Evolutionary conservation across 2,113 vertebrate species (phyloP).

Genomic region (Solea senegalensis): DNA sequence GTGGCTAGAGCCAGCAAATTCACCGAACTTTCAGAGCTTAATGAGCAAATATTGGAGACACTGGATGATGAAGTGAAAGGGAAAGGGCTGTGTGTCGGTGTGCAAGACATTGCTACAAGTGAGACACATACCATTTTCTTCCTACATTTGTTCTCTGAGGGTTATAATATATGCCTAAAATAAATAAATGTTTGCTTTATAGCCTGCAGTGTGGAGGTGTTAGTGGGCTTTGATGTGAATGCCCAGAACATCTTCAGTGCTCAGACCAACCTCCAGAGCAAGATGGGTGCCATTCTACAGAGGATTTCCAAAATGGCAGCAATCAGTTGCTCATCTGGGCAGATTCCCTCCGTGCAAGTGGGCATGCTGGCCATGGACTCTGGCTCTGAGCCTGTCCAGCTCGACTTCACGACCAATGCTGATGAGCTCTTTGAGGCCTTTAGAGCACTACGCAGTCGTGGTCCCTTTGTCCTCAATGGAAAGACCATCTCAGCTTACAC

Average conservation of each 20-base stretch:
- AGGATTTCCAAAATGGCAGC: conserved; percentile 86
- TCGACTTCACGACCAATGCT: conserved; percentile 86
- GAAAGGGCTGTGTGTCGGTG: conserved; percentile 77
- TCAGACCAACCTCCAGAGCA: conserved; percentile 87
- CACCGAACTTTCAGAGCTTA: conserved; percentile 88
- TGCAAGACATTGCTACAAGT: conserved; percentile 77
- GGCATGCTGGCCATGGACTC: conserved; percentile 81
- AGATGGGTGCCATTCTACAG: conserved; percentile 84
- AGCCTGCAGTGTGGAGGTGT: conserved; percentile 91
- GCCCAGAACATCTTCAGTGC: conserved; percentile 85
- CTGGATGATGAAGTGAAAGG: conserved; percentile 87
- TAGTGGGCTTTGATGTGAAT: conserved; percentile 92
- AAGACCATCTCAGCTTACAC: conserved; percentile 86
- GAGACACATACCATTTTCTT: conserved; percentile 21
- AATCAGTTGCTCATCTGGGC: conserved; percentile 87
- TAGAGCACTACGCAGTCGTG: conserved; percentile 78
- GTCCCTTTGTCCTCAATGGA: conserved; percentile 85
- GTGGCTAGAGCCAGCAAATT: conserved; percentile 84
- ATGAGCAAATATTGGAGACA: conserved; percentile 89
- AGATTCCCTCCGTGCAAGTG: conserved; percentile 83
- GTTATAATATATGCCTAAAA: not conserved
- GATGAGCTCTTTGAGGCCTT: conserved; percentile 83
- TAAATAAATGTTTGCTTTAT: conserved; percentile 44
- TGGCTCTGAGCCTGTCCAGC: conserved; percentile 80
- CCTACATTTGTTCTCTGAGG: not conserved